Base-by-base conservation (phyloP, 1,140 invertebrate genomes). In the Ladona fulva region DNA sequence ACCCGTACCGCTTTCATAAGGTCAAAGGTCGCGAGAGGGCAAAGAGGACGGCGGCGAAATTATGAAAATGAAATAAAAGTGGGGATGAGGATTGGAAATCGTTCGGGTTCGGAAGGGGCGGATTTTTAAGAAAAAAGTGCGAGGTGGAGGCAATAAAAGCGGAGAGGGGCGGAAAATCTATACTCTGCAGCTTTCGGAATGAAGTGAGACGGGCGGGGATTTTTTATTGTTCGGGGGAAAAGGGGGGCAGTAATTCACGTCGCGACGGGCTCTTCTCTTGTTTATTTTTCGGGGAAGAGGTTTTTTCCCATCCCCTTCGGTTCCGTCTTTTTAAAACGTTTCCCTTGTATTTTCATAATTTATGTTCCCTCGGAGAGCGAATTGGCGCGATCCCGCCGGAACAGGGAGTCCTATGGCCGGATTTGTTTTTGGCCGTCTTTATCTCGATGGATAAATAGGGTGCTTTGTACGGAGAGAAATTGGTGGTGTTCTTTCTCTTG, bases 291-390 rank as follows among this genome's bases (percentile, higher is more conserved):
- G 29, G 29, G 29, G 1, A 37, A 8, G 52, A 12, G 5, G 3
- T 22, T 66, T 12, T 3, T 12, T 66, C 52, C 52, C 52, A 22
- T 12, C 52, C 16, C 1, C 52, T 66, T 52, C 44, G 44, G 19
- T 52, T 52, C 52, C 12, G 3, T 12, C 12, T 66, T 66, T 66
- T 66, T 66, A 66, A 66, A 66, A 66, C 52, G 52, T 22, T 66
- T 66, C 52, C 52, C 52, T 66, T 66, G 52, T 66, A 66, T 66
- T 66, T 22, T 66, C n/a, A 66, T 66, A 66, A 66, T 66, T 66
- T 66, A 66, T 66, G 52, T 66, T 22, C 52, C n/a, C 52, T 12
- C 3, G 52, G 14, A 22, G 3, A 66, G 14, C 14, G 52, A 66
- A 66, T 66, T 66, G 52, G 52, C n/a, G 52, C n/a, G 52, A 22